These are phyloP conservation scores for Melinaea marsaeus DNA, from an alignment of 2,888 invertebrate species.

Conservation along the genomic window DNA sequence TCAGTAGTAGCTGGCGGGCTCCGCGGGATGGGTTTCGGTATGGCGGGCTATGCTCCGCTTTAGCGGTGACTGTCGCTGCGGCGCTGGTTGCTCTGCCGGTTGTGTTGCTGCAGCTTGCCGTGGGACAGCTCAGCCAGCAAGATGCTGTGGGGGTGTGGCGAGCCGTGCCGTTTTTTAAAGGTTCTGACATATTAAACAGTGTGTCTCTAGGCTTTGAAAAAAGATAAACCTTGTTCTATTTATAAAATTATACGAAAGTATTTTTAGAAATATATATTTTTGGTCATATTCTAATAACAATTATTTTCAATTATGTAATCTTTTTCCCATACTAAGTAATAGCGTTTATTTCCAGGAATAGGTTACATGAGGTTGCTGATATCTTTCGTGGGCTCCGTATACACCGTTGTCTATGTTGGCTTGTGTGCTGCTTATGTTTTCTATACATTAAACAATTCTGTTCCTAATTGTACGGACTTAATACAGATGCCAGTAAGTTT, in stretches of 20 bases:
- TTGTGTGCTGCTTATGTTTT: constrained; percentile 75
- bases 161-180: constrained; percentile 82
- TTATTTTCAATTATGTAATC: no score
- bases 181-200: constrained; percentile 44
- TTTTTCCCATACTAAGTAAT: background rate
- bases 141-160: constrained; percentile 81
- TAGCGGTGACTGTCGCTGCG: constrained; percentile 70
- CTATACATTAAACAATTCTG: constrained; percentile 76
- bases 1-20: constrained; percentile 78
- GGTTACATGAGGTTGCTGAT: constrained; percentile 79
- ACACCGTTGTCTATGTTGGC: constrained; percentile 78
- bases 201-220: no score
- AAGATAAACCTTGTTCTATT: no score
- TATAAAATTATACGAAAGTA: no score
- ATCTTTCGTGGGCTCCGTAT: constrained; percentile 73
- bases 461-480: constrained; percentile 71
- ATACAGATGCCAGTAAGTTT: constrained; percentile 59
- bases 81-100: constrained; percentile 75
- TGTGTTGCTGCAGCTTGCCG: constrained; percentile 79
- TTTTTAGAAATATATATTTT: no score
- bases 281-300: no score
- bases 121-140: constrained; percentile 81
- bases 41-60: constrained; percentile 74
- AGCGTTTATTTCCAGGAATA: constrained; percentile 69
- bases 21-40: constrained; percentile 72